A percentile compares a stretch with the other conserved stretches of the same genome.
Conservation (phyloP, 2,888 invertebrate genomes). For the Rhogogaster chlorosoma region DNA sequence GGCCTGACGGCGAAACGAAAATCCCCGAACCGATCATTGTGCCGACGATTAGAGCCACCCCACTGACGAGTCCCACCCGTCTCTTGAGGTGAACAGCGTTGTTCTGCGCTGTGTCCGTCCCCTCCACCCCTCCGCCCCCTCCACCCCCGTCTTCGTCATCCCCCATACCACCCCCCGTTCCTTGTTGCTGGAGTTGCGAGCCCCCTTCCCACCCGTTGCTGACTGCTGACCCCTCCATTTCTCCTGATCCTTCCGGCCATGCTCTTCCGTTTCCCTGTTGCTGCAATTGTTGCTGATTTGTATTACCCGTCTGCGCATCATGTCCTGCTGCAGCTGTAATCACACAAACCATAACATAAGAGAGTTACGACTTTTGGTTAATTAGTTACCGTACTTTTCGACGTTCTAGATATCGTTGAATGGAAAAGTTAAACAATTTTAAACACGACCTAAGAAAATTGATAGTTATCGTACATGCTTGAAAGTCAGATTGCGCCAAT, state of each 20-base stretch:
- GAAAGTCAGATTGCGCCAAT: not conserved
- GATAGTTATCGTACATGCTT: not conserved
- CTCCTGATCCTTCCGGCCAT: conserved; percentile 59
- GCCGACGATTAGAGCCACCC: conserved; percentile 99
- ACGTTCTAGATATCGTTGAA: not conserved
- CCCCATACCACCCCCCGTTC: conserved; percentile 67
- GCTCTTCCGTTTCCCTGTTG: conserved; percentile 55
- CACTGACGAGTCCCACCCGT: conserved; percentile 99
- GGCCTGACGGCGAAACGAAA: conserved; percentile 98
- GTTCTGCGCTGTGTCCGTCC: conserved; percentile 96
- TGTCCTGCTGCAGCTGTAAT: conserved; percentile 72
- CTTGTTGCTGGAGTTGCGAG: conserved; percentile 54
- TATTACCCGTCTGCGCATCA: conserved; percentile 71
- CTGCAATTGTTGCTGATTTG: conserved; percentile 64
- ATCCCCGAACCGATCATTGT: conserved; percentile 99
- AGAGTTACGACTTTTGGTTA: not conserved
- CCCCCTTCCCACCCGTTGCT: conserved; percentile 55
- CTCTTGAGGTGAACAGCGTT: conserved; percentile 99
- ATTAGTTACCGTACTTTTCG: not conserved
- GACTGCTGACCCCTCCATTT: conserved; percentile 56
- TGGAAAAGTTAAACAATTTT: not conserved
- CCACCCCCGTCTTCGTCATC: conserved; percentile 76
- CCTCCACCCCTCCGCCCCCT: conserved; percentile 86
- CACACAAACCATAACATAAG: not conserved
- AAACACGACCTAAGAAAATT: not conserved